A percentile compares a stretch with the other conserved stretches of the same genome.
phyloP scores from a whole-genome alignment of 2,888 invertebrate genomes.

The Pocota personata region DNA sequence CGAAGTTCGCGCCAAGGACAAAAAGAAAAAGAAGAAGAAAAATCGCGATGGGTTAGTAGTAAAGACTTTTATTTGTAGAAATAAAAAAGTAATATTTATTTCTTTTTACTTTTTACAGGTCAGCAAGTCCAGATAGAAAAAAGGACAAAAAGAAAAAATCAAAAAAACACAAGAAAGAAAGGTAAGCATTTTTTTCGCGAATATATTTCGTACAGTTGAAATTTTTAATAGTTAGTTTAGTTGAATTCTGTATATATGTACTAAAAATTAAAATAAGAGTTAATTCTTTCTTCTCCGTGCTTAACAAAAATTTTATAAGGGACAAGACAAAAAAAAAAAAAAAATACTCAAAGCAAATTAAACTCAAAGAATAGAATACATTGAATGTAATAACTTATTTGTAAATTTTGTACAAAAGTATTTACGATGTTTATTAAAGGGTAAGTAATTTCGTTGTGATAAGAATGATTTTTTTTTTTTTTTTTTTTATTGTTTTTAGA shows the following conservation, averaged over 20 bases:
- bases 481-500: background rate
- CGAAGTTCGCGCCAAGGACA: slow-evolving; percentile 82
- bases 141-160: slow-evolving; percentile 91
- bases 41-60: slow-evolving; percentile 87
- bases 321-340: slow-evolving; percentile 66
- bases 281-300: slow-evolving; percentile 75
- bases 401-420: slow-evolving; percentile 58
- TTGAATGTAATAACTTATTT: slow-evolving; percentile 56
- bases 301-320: slow-evolving; percentile 75
- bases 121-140: slow-evolving; percentile 88
- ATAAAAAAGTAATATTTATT: background rate
- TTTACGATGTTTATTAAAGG: slow-evolving; percentile 68
- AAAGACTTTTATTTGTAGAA: background rate
- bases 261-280: slow-evolving; percentile 61
- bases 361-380: slow-evolving; percentile 45
- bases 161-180: slow-evolving; percentile 89
- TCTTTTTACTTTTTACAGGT: slow-evolving; percentile 83
- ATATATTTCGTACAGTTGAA: background rate
- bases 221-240: slow-evolving; percentile 45
- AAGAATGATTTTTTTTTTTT: slow-evolving; percentile 20
- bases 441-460: slow-evolving; percentile 74
- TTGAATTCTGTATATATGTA: slow-evolving; percentile 36
- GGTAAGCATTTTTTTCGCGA: slow-evolving; percentile 83
- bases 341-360: slow-evolving; percentile 61
- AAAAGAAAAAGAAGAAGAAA: slow-evolving; percentile 89